phyloP scores from a whole-genome alignment of 2,113 vertebrate genomes.

The Strix aluco region DNA sequence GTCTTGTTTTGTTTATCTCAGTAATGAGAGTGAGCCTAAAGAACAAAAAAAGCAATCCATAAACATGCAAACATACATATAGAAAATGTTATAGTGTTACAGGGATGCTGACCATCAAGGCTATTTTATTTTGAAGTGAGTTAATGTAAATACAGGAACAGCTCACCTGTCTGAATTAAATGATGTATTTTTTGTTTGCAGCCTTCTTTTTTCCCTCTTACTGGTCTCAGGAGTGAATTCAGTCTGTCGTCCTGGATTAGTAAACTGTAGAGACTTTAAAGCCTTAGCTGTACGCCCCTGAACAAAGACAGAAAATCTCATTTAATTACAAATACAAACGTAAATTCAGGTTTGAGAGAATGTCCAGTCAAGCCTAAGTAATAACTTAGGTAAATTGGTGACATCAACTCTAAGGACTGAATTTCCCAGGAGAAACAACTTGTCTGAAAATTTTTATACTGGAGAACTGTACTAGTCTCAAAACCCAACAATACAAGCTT shows the following conservation, averaged over 20 bases:
- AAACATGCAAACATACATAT: background rate
- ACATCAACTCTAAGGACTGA: background rate
- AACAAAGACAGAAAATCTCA: constrained; percentile 42
- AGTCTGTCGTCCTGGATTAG: constrained; percentile 83
- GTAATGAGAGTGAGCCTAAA: background rate
- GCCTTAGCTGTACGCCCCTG: constrained; percentile 84
- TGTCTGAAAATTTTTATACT: background rate
- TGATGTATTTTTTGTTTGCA: constrained; percentile 68
- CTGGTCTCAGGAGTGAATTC: constrained; percentile 82
- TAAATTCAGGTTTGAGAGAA: background rate
- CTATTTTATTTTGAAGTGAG: background rate
- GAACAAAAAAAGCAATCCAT: background rate
- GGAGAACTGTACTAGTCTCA: background rate
- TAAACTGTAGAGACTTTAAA: constrained; percentile 83
- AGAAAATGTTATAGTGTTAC: background rate
- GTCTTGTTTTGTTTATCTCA: background rate
- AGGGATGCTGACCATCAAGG: background rate
- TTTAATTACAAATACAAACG: background rate
- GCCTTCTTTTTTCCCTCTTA: constrained; percentile 81
- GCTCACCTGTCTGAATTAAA: constrained; percentile 79
- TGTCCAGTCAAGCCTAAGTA: background rate
- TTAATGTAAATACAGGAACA: background rate
- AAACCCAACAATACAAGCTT: background rate
- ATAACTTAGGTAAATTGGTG: background rate
- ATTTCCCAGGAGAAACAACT: background rate